Evolutionary conservation across 1,140 invertebrate species (phyloP), one percentile per base, ranked within the genome.

Genomic region (Coptotermes formosanus): DNA sequence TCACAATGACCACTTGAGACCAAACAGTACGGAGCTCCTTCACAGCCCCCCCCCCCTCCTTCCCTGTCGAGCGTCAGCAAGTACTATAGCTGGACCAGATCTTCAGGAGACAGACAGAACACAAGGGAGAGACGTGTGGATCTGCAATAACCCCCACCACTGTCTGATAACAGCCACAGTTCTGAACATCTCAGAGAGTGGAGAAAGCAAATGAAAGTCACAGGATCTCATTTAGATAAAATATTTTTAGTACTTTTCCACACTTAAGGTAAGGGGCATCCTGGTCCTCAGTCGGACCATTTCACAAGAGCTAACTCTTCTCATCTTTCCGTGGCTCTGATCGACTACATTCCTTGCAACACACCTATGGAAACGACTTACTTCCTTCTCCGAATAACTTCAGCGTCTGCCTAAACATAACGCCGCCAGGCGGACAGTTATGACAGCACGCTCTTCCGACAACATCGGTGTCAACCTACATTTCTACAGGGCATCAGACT

Each of bases 1-100:
- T 52, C 32, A 86, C 82, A 84, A 84, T 86, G 86, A 86, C 86
- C 86, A 86, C 86, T 86, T 82, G 86, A 86, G 86, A 84, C 55
- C 86, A 86, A 84, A 86, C 82, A 84, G 44, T 84, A 30, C 64
- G n/a, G 86, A 30, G 44, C 30, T 43, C 82, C 25, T 32, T 52
- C n/a, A 4, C 83, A 52, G 59, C 0, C 44, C 83, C 45, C 44
- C 44, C 23, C 25, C 43, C 45, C 12, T 75, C 44, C 44, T 44
- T 48, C 43, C 45, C 12, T 75, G 6, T 25, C 0, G n/a, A 75
- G 64, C 25, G n/a, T 75, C 64, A 75, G 25, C n/a, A 30, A 75
- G 64, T 75, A 75, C 64, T 2, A 75, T 25, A 75, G 64, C 64
- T 75, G 64, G 64, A 75, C n/a, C n/a, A 75, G 19, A 75, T 12